Conservation (phyloP, 2,888 invertebrate genomes). For the Oscheius myriophilus region DNA sequence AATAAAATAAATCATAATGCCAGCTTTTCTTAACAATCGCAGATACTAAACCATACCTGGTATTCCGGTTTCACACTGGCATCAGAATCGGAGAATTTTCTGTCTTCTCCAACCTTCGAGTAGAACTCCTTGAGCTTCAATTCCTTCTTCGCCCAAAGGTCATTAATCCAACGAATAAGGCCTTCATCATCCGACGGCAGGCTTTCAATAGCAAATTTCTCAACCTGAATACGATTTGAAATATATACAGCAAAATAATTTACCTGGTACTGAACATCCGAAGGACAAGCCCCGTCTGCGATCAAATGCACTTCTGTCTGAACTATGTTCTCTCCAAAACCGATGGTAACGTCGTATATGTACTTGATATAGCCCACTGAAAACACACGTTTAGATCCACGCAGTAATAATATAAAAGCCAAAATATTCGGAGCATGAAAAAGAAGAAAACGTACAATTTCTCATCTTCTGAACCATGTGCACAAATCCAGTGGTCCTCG, state of each 20-base stretch:
- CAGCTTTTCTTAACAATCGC: no score
- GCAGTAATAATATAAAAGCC: no score
- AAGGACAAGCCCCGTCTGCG: slow-evolving; percentile 79
- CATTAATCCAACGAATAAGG: slow-evolving; percentile 70
- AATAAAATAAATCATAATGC: no score
- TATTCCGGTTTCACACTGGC: slow-evolving; percentile 11
- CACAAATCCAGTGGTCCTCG: slow-evolving; percentile 82
- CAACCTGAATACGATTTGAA: slow-evolving; percentile 36
- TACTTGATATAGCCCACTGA: slow-evolving; percentile 78
- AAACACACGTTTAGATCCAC: no score
- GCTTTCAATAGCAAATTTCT: slow-evolving; percentile 53
- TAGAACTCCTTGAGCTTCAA: slow-evolving; percentile 61
- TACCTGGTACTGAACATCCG: slow-evolving; percentile 82
- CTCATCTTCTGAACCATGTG: slow-evolving; percentile 74
- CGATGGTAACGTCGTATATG: slow-evolving; percentile 86
- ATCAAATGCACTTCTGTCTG: slow-evolving; percentile 82
- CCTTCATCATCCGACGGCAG: slow-evolving; percentile 68
- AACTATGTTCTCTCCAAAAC: slow-evolving; percentile 80
- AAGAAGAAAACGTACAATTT: slow-evolving; percentile 70
- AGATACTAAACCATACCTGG: no score
- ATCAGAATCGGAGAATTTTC: slow-evolving; percentile 37
- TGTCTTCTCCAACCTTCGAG: slow-evolving; percentile 32
- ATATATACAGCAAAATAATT: neutral
- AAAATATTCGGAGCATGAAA: no score
- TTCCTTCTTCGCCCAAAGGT: slow-evolving; percentile 72